Percentiles rank a stretch among this genome's conserved stretches.
These are phyloP conservation scores for Podotricha telesiphe DNA, from an alignment of 2,888 invertebrate species.

Conservation along the genomic window DNA sequence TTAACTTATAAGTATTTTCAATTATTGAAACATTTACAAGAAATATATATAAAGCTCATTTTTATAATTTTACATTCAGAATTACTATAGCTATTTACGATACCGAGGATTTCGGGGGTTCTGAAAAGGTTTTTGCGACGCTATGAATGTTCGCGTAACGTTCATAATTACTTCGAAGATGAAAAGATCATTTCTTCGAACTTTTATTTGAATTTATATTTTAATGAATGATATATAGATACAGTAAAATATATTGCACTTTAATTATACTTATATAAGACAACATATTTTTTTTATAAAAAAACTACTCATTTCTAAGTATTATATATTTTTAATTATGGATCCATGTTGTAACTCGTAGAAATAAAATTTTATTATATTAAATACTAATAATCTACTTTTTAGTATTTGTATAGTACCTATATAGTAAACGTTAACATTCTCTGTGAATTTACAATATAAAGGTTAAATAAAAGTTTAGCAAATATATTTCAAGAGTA, in stretches of 20 bases:
- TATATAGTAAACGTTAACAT: not conserved
- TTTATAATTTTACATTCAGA: not conserved
- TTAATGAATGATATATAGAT: not conserved
- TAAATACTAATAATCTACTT: not conserved
- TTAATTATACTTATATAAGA: not conserved
- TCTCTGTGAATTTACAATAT: not conserved
- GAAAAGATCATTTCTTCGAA: conserved; percentile 3
- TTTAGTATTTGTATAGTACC: not conserved
- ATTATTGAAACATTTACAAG: not conserved
- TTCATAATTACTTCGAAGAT: conserved; percentile 10
- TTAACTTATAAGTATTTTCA: not conserved
- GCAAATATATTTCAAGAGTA: conserved; percentile 11
- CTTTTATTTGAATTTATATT: not conserved
- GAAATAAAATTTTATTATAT: no score
- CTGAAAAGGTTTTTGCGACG: not conserved
- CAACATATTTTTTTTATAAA: no score
- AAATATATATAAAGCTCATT: no score
- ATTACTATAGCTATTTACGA: not conserved
- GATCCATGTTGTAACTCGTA: no score
- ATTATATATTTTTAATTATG: no score
- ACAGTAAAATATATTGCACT: not conserved
- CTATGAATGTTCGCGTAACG: not conserved
- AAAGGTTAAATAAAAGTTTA: not conserved
- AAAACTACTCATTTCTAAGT: no score
- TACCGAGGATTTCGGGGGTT: not conserved